Evolutionary conservation across 35 echinoderm and acorn worm species (phyloP).

Genomic region (Stichopus chloronotus): DNA sequence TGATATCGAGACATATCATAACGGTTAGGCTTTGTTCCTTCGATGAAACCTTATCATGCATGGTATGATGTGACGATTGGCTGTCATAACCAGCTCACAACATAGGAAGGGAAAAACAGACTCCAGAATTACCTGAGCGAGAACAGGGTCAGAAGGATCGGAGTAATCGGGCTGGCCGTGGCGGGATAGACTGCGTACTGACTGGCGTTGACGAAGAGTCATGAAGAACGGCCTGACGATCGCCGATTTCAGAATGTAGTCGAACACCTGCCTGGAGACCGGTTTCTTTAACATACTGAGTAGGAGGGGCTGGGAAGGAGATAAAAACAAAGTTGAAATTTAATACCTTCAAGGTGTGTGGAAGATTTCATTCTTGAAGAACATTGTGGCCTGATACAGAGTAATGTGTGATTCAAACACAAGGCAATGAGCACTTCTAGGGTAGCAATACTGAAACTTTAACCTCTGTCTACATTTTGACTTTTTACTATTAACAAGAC

Average conservation of each 20-base stretch:
- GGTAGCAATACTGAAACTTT: no score
- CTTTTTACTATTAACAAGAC: no score
- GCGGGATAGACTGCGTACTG: slow-evolving; percentile 70
- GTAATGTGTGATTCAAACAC: no score
- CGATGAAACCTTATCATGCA: no score
- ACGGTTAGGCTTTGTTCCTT: no score
- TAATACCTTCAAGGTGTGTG: background rate
- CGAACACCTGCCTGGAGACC: slow-evolving; percentile 82
- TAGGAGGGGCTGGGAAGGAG: slow-evolving; percentile 71
- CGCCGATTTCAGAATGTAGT: slow-evolving; percentile 79
- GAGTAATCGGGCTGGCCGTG: slow-evolving; percentile 79
- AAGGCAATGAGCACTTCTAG: no score
- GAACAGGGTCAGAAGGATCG: slow-evolving; percentile 46
- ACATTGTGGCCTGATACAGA: background rate
- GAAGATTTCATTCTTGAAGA: background rate
- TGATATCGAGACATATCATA: no score
- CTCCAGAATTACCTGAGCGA: slow-evolving; percentile 74
- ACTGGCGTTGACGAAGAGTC: slow-evolving; percentile 74
- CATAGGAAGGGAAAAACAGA: background rate
- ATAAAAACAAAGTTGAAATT: background rate
- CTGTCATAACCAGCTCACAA: no score
- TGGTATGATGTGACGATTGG: no score
- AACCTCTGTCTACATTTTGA: no score
- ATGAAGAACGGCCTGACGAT: slow-evolving; percentile 75
- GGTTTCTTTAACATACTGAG: slow-evolving; percentile 82